These are phyloP conservation scores for Protobothrops flavoviridis DNA, from an alignment of 2,113 vertebrate species.

Conservation along the genomic window DNA sequence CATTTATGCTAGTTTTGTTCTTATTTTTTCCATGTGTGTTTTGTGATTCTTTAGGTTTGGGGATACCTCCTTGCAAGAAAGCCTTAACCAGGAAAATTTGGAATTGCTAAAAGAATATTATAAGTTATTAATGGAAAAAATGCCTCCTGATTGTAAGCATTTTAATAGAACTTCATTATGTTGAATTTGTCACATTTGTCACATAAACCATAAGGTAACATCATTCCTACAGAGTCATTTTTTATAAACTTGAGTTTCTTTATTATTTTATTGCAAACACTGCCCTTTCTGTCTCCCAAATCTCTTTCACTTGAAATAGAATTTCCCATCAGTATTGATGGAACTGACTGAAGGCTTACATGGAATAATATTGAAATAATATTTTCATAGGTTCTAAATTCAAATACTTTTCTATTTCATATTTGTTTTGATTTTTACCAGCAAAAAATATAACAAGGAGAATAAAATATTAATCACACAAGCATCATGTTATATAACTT, in stretches of 20 bases:
- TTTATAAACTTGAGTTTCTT: neutral
- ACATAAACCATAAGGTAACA: neutral
- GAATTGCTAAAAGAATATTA: constrained; percentile 92
- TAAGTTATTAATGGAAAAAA: constrained; percentile 86
- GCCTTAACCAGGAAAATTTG: constrained; percentile 95
- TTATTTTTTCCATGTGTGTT: neutral
- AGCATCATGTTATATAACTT: neutral
- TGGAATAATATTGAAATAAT: constrained; percentile 10
- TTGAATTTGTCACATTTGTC: neutral
- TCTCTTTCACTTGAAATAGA: neutral
- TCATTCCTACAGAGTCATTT: neutral
- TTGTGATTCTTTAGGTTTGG: constrained; percentile 82
- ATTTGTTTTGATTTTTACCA: neutral
- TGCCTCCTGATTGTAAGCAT: constrained; percentile 92
- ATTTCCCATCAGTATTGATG: neutral
- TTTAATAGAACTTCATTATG: neutral
- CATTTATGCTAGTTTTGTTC: neutral
- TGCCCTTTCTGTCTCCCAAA: constrained; percentile 6
- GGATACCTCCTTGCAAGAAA: constrained; percentile 94
- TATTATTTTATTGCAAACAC: constrained; percentile 6
- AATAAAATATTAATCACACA: neutral
- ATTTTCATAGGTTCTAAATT: neutral
- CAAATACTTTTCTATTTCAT: neutral
- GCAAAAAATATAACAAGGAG: neutral
- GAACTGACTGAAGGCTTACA: neutral